Evolutionary conservation across 1,140 invertebrate species (phyloP).

Genomic region (Platyura marginata): DNA sequence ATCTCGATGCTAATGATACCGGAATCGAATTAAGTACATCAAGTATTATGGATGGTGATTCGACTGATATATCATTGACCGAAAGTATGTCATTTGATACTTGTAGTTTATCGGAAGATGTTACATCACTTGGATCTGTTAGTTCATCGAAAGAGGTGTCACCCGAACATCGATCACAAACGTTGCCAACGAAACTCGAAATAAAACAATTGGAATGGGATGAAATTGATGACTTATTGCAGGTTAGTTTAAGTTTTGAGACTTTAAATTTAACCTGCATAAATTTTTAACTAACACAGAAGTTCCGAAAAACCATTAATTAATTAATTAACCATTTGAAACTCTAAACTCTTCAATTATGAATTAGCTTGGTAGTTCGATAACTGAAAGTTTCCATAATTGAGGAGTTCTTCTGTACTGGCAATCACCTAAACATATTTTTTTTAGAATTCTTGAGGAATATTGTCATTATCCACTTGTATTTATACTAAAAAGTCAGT

Average conservation of each 20-base stretch:
- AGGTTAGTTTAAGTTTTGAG: slow-evolving; percentile 27
- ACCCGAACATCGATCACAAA: slow-evolving; percentile 33
- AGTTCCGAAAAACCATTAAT: no score
- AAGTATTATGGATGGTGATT: slow-evolving; percentile 15
- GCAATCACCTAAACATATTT: no score
- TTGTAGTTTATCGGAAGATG: slow-evolving; percentile 17
- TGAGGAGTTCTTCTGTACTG: no score
- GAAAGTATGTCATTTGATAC: slow-evolving; percentile 24
- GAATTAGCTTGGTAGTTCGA: no score
- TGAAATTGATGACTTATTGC: slow-evolving; percentile 40
- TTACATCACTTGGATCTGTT: slow-evolving; percentile 13
- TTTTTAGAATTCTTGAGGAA: no score
- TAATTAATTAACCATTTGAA: no score
- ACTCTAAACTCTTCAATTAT: no score
- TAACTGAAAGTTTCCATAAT: no score
- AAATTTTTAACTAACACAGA: no score
- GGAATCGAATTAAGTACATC: slow-evolving; percentile 13
- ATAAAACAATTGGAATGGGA: slow-evolving; percentile 41
- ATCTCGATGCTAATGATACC: slow-evolving; percentile 18
- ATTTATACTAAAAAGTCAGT: no score
- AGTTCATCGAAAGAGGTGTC: slow-evolving; percentile 25
- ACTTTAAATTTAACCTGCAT: no score
- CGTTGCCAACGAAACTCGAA: slow-evolving; percentile 42
- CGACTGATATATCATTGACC: slow-evolving; percentile 21
- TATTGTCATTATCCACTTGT: no score